A percentile compares a stretch with the other conserved stretches of the same genome.
Conservation (phyloP, 1,140 invertebrate species). For the Brachionus sp. region DNA sequence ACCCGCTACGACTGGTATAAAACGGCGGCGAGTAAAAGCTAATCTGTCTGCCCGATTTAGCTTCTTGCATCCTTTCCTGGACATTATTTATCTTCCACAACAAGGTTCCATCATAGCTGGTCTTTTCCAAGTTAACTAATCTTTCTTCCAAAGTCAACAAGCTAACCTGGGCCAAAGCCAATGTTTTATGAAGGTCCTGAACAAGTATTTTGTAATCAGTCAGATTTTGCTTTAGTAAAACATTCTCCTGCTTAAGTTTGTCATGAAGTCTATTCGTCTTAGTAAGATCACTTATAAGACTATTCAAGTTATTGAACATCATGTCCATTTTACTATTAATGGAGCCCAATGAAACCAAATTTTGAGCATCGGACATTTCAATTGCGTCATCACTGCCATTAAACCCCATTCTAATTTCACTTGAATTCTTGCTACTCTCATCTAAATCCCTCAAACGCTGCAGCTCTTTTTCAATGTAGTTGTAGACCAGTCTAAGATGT, state of each 20-base stretch:
- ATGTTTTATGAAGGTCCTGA: constrained; percentile 1
- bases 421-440: not conserved
- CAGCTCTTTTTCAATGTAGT: constrained; percentile 7
- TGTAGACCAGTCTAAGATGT: not conserved
- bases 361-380: not conserved
- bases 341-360: not conserved
- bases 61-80: constrained; percentile 49
- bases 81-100: constrained; percentile 32
- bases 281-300: not conserved
- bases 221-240: not conserved
- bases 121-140: not conserved
- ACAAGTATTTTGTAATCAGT: not conserved
- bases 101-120: not conserved
- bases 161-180: constrained; percentile 4
- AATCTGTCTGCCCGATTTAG: constrained; percentile 49
- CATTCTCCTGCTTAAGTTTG: constrained; percentile 11
- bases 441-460: not conserved
- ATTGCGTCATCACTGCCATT: not conserved
- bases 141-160: constrained; percentile 2
- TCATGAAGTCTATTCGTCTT: not conserved
- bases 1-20: constrained; percentile 52
- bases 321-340: constrained; percentile 7
- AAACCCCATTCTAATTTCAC: not conserved
- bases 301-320: not conserved
- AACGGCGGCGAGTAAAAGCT: constrained; percentile 56